Evolutionary conservation across 2,113 vertebrate species (phyloP), one percentile per base, ranked within the genome.

Genomic region (Trichechus manatus): DNA sequence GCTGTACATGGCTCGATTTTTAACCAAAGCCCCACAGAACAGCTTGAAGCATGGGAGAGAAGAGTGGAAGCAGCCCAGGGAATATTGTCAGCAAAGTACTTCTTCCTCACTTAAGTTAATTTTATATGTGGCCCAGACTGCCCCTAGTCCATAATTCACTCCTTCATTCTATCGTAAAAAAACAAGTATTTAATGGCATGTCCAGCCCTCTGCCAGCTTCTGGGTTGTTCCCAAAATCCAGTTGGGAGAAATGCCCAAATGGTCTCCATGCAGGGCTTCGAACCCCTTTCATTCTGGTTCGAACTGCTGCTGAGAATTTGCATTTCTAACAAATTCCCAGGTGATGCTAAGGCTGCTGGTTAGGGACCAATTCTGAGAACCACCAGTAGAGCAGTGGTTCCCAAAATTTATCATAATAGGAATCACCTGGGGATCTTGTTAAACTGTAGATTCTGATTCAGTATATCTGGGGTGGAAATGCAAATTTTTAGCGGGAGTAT

Each of bases 101-200:
- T 0, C 84, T 95, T 97, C 64, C 36, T 19, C 23, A 14, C 44
- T 91, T 81, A 75, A 82, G 53, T 93, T 94, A 83, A 82, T 94
- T 96, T 95, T 61, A 56, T 33, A 31, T 87, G 70, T 81, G 80
- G 47, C 56, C 29, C 59, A 70, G 80, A 72, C 82, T 70, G 23
- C 81, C 84, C 86, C 77, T 81, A 39, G 15, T 33, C 36, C 33
- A 19, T 64, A 82, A 85, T 94, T 91, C 50, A 68, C 9, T 83
- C 74, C 75, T 77, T 80, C 50, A 22, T 92, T 81, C 84, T 96
- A 9, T 81, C 70, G 29, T 89, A 80, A 94, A 91, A 80, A 94
- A 91, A 63, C 78, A 89, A 83, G 80, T 84, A 80, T 74, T 93
- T 72, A 94, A 87, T 83, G 80, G 22, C 23, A n/a, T 5, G 17